These are phyloP conservation scores for Agapornis canus DNA, from an alignment of 2,797 vertebrate genomes.

Conservation along the genomic window DNA sequence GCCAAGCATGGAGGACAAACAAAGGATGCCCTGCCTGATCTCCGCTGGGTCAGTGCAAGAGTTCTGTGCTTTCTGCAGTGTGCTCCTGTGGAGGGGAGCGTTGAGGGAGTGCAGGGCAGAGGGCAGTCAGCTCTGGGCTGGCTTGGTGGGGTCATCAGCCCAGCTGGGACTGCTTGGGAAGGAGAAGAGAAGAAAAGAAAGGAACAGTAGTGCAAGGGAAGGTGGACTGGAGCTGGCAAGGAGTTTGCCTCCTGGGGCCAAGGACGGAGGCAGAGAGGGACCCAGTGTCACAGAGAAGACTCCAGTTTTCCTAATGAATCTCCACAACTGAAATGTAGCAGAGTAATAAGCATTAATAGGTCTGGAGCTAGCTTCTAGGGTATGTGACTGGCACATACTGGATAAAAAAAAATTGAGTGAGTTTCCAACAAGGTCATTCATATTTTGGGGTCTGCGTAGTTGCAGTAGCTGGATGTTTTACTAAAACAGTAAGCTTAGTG, in stretches of 20 bases:
- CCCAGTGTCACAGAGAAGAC: neutral
- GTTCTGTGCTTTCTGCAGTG: fast-evolving
- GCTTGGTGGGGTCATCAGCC: fast-evolving
- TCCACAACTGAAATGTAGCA: neutral
- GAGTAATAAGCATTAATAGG: neutral
- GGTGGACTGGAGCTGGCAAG: too few relatives aligned
- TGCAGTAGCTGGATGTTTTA: neutral
- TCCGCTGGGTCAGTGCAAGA: neutral
- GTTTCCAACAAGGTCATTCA: neutral
- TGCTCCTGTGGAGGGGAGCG: neutral
- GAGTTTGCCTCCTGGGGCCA: neutral
- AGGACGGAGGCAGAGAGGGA: neutral
- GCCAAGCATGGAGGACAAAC: fast-evolving
- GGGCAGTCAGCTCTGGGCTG: neutral
- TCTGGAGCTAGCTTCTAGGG: neutral
- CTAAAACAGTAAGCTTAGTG: neutral
- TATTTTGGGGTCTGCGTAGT: neutral
- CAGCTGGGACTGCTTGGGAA: neutral
- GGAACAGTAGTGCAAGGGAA: neutral
- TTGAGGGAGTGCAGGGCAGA: neutral
- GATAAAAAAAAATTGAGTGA: neutral
- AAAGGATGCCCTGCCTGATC: fast-evolving
- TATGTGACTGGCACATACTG: neutral
- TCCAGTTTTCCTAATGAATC: neutral
- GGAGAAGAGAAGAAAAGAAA: neutral